These are phyloP conservation scores for Chionodraco myersi DNA, from an alignment of 2,113 vertebrate species.

Conservation along the genomic window DNA sequence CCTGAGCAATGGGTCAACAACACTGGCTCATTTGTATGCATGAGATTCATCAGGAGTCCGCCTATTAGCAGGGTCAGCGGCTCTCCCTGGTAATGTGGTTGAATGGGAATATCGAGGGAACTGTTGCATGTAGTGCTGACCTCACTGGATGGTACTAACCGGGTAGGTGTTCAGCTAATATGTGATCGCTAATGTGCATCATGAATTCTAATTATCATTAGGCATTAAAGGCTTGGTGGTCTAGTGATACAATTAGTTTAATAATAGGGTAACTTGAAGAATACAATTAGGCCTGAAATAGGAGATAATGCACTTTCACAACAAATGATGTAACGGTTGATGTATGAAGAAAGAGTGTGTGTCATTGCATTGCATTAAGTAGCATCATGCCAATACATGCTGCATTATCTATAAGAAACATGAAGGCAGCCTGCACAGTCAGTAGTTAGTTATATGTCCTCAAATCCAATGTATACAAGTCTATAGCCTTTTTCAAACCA, in stretches of 20 bases:
- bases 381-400: neutral
- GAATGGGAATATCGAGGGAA: constrained; percentile 38
- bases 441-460: neutral
- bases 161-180: neutral
- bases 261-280: neutral
- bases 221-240: neutral
- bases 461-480: neutral
- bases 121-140: constrained; percentile 27
- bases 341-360: neutral
- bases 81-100: constrained; percentile 18
- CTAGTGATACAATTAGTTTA: neutral
- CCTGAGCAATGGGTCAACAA: constrained; percentile 30
- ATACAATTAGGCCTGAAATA: neutral
- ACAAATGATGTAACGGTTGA: neutral
- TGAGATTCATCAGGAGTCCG: constrained; percentile 44
- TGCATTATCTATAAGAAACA: neutral
- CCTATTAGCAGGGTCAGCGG: constrained; percentile 15
- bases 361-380: neutral
- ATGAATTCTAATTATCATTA: constrained; percentile 6
- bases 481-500: no score
- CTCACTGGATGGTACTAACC: neutral
- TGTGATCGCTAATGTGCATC: neutral
- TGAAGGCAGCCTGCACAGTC: neutral
- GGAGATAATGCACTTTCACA: neutral
- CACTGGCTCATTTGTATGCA: constrained; percentile 46